Evolutionary conservation across 2,797 vertebrate species (phyloP).

Genomic region (Bryconaethiops microstoma): DNA sequence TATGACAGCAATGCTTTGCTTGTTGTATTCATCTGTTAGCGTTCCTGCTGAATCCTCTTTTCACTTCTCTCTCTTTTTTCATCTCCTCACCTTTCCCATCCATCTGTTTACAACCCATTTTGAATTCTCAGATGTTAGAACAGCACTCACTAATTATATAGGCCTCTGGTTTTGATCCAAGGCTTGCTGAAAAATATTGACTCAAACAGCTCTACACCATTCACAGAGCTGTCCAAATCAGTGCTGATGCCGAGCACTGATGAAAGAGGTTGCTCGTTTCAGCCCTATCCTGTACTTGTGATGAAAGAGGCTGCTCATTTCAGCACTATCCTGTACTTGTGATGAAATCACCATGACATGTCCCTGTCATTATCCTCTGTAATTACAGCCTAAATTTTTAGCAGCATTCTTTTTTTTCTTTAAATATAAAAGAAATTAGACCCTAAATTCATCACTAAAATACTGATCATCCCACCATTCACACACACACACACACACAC

Average conservation of each 20-base stretch:
- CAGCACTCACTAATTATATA: conserved; percentile 34
- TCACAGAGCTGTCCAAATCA: not conserved
- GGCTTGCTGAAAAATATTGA: conserved; percentile 32
- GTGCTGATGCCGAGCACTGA: not conserved
- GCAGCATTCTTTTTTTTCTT: not conserved
- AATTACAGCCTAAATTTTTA: not conserved
- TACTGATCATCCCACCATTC: not conserved
- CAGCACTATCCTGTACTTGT: not conserved
- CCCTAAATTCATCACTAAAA: not conserved
- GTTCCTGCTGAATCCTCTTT: not conserved
- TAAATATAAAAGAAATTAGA: not conserved
- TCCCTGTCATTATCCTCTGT: not conserved
- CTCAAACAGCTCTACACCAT: not conserved
- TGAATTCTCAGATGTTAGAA: conserved; percentile 35
- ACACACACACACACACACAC: not conserved
- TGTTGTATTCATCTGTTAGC: not conserved
- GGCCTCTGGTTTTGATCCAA: conserved; percentile 33
- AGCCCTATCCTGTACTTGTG: too few species aligned
- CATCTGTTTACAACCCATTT: conserved; percentile 38
- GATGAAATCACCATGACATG: not conserved
- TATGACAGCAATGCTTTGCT: not conserved
- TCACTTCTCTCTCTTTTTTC: not conserved
- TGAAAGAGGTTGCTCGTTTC: not conserved
- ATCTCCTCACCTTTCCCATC: conserved; percentile 13
- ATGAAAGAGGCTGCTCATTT: not conserved